Percentiles rank a stretch among this genome's conserved stretches.
Evolutionary conservation across 1,140 invertebrate species (phyloP).

Genomic region (Heliconius nattereri): DNA sequence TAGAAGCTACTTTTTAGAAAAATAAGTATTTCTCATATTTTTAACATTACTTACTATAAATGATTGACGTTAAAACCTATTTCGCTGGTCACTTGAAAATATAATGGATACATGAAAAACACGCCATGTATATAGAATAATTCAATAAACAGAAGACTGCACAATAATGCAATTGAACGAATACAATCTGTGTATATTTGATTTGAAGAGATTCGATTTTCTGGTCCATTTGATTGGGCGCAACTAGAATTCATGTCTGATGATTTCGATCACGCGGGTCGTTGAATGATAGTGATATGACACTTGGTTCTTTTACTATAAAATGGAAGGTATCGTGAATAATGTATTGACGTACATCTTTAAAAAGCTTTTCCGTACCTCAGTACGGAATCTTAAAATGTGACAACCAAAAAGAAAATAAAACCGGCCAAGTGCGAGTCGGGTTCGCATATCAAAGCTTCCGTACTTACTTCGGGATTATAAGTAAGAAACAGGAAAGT

Average conservation of each 20-base stretch:
- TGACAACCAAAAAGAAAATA: no score
- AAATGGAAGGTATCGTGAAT: no score
- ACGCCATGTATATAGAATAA: background rate
- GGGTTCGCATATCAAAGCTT: no score
- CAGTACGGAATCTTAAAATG: no score
- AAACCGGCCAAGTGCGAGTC: no score
- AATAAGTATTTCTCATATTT: no score
- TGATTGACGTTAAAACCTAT: background rate
- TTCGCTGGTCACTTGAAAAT: background rate
- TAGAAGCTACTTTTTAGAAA: no score
- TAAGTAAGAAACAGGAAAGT: no score
- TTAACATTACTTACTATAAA: no score
- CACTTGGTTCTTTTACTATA: background rate
- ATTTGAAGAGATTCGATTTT: constrained; percentile 37
- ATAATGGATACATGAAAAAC: background rate
- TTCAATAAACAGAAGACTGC: constrained; percentile 15
- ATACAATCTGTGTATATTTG: constrained; percentile 39
- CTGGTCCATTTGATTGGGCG: constrained; percentile 34
- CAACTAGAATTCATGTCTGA: constrained; percentile 37
- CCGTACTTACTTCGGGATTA: no score
- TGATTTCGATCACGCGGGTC: constrained; percentile 24
- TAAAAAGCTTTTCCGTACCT: no score
- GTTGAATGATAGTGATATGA: background rate
- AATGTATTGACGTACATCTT: no score
- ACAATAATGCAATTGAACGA: constrained; percentile 30